A percentile compares a stretch with the other conserved stretches of the same genome.
Evolutionary conservation across 2,113 vertebrate genomes (phyloP).

Genomic region (Esox niger): DNA sequence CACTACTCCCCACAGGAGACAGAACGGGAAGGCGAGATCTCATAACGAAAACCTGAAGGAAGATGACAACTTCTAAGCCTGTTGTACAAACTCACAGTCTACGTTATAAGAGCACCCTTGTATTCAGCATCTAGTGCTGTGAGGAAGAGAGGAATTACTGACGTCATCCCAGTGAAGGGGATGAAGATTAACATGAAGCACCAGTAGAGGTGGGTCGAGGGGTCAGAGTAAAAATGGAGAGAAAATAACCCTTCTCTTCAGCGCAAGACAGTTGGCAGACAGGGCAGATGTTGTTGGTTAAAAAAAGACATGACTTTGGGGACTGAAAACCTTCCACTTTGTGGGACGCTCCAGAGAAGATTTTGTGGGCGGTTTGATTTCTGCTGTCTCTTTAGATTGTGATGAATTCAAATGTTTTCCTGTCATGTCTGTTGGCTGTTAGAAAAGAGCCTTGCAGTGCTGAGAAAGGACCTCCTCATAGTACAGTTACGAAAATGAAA

Average conservation of each 20-base stretch:
- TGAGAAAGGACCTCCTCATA: slow-evolving; percentile 49
- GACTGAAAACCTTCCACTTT: not conserved
- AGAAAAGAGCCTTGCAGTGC: slow-evolving; percentile 17
- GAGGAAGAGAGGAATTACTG: slow-evolving; percentile 42
- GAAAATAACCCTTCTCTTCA: slow-evolving; percentile 49
- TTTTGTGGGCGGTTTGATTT: not conserved
- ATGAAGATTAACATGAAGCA: slow-evolving; percentile 44
- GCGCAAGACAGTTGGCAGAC: slow-evolving; percentile 22
- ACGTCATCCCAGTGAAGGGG: slow-evolving; percentile 14
- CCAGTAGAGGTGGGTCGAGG: slow-evolving; percentile 10
- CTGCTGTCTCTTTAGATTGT: not conserved
- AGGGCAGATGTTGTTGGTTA: slow-evolving; percentile 11
- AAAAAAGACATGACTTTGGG: not conserved
- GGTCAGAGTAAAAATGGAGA: not conserved
- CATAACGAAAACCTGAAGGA: not conserved
- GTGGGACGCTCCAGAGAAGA: not conserved
- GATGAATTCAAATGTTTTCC: not conserved
- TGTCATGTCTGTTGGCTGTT: too few species aligned
- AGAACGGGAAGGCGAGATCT: not conserved
- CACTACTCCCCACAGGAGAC: slow-evolving; percentile 18
- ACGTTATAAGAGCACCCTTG: slow-evolving; percentile 54
- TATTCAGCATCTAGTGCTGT: slow-evolving; percentile 56
- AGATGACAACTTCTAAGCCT: slow-evolving; percentile 30
- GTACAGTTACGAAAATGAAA: slow-evolving; percentile 52
- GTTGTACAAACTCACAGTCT: slow-evolving; percentile 23